These are phyloP conservation scores for Muscicapa adusta DNA, from an alignment of 2,113 vertebrate species.

Conservation along the genomic window DNA sequence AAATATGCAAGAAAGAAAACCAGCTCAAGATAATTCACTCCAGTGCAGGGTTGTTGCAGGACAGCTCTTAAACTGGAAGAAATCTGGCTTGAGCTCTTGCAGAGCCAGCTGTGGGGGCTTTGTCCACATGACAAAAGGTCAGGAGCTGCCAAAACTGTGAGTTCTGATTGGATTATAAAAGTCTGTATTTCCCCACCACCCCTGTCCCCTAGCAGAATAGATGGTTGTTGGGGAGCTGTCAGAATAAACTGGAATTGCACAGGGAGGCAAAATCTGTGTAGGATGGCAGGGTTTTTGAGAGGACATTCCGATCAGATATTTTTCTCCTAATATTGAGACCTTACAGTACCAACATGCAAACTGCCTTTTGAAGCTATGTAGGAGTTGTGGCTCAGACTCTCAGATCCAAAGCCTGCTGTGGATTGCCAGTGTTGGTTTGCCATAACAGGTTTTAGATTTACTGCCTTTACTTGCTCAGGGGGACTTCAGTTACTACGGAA, in stretches of 20 bases:
- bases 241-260: not conserved
- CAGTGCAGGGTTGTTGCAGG: not conserved
- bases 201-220: not conserved
- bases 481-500: not conserved
- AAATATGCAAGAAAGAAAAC: not conserved
- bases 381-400: not conserved
- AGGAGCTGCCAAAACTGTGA: not conserved
- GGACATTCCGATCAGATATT: not conserved
- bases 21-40: not conserved
- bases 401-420: not conserved
- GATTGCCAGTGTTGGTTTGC: not conserved
- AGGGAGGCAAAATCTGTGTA: not conserved
- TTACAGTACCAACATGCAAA: not conserved
- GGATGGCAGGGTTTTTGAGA: not conserved
- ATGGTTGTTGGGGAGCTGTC: not conserved
- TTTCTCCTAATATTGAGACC: not conserved
- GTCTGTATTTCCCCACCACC: not conserved
- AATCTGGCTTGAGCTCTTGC: not conserved
- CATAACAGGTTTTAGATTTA: not conserved
- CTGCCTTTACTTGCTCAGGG: not conserved
- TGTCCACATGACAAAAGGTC: not conserved
- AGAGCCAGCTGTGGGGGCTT: not conserved
- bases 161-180: not conserved
- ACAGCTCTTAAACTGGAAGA: not conserved
- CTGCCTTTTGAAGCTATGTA: not conserved